Percentiles rank a stretch among this genome's conserved stretches.
Evolutionary conservation across 2,888 invertebrate genomes (phyloP).

Genomic region (Cantharis rustica): DNA sequence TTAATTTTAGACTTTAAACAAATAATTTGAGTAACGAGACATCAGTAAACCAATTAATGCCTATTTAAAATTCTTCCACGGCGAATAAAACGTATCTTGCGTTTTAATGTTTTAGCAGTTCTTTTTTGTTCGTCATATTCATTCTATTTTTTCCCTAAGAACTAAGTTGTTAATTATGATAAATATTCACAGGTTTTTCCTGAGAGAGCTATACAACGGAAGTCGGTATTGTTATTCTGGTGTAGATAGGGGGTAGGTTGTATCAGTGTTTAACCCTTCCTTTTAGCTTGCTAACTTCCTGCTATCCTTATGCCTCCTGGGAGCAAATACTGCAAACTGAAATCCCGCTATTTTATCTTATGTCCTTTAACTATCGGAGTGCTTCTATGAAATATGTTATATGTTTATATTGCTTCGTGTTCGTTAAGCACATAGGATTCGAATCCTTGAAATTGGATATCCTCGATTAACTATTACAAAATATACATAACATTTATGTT

Average conservation of each 20-base stretch:
- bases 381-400: constrained; percentile 20
- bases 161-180: constrained; percentile 59
- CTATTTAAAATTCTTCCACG: neutral
- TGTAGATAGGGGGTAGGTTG: constrained; percentile 54
- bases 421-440: constrained; percentile 14
- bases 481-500: neutral
- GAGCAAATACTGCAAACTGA: constrained; percentile 51
- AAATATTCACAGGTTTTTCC: constrained; percentile 59
- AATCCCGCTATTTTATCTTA: constrained; percentile 46
- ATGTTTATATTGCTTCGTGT: constrained; percentile 13
- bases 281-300: constrained; percentile 56
- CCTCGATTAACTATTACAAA: constrained; percentile 16
- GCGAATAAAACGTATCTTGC: neutral
- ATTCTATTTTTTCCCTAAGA: constrained; percentile 51
- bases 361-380: constrained; percentile 45
- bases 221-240: constrained; percentile 57
- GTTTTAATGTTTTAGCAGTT: neutral
- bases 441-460: constrained; percentile 12
- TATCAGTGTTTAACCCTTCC: constrained; percentile 58
- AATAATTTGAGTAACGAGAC: neutral
- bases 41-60: neutral
- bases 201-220: constrained; percentile 57
- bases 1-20: constrained; percentile 35
- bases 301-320: constrained; percentile 54
- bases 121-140: constrained; percentile 51